These are phyloP conservation scores for Tetraneura akinire DNA, from an alignment of 1,140 invertebrate species.

Conservation along the genomic window DNA sequence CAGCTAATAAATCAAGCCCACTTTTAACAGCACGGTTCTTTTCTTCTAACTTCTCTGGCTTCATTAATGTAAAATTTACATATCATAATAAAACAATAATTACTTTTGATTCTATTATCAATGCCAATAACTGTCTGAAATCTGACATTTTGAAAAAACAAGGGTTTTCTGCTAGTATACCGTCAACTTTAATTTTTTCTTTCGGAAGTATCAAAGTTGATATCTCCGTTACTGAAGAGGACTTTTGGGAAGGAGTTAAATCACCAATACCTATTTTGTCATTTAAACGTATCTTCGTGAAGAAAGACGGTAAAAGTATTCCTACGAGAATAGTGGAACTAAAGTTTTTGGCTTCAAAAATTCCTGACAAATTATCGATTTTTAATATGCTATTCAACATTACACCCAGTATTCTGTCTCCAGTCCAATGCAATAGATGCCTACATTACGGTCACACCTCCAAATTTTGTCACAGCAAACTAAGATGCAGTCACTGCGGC, in stretches of 20 bases:
- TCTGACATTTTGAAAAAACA: background rate
- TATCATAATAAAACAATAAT: background rate
- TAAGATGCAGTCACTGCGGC: background rate
- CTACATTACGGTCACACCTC: background rate
- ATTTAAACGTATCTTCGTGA: background rate
- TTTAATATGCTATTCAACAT: background rate
- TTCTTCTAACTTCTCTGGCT: background rate
- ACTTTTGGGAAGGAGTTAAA: background rate
- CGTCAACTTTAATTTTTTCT: background rate
- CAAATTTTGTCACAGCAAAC: background rate
- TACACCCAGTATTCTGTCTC: background rate
- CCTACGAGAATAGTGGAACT: background rate
- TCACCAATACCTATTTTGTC: background rate
- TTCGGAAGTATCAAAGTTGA: background rate
- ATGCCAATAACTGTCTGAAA: background rate
- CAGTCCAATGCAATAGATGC: background rate
- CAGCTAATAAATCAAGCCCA: too few relatives aligned
- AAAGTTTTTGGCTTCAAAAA: background rate
- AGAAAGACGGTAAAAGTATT: background rate
- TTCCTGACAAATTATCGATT: background rate
- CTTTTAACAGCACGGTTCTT: too few relatives aligned
- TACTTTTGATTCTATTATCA: too few relatives aligned
- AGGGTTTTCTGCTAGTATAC: background rate
- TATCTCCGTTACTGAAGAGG: background rate
- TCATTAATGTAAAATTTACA: background rate